Conservation (phyloP, 2,797 vertebrate genomes). For the Sebastes taczanowskii region DNA sequence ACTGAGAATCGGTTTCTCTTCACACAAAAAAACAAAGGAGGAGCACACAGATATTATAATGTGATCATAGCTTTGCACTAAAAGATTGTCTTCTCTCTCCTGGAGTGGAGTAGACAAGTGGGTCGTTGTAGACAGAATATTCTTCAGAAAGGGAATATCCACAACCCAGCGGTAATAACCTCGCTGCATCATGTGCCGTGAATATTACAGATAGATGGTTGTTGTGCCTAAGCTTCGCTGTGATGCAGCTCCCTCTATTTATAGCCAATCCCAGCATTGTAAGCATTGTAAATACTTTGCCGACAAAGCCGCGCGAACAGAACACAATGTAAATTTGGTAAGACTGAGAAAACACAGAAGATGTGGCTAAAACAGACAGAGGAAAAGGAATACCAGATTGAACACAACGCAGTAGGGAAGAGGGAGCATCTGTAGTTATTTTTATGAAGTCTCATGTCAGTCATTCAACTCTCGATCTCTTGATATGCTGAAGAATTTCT, state of each 20-base stretch:
- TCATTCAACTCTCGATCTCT: slow-evolving; percentile 30
- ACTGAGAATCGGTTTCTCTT: slow-evolving; percentile 21
- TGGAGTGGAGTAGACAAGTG: slow-evolving; percentile 24
- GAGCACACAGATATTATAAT: slow-evolving; percentile 30
- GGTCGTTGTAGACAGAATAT: slow-evolving; percentile 45
- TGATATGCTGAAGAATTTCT: slow-evolving; percentile 30
- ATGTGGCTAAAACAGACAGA: slow-evolving; percentile 26
- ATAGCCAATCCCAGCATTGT: slow-evolving; percentile 57
- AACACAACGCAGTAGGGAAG: slow-evolving; percentile 18
- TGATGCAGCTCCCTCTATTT: slow-evolving; percentile 61
- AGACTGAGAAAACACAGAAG: slow-evolving; percentile 21
- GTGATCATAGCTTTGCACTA: slow-evolving; percentile 23
- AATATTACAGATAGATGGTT: slow-evolving; percentile 61
- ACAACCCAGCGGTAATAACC: slow-evolving; percentile 47
- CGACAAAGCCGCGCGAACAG: slow-evolving; percentile 39
- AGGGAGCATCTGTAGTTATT: slow-evolving; percentile 36
- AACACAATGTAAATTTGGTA: slow-evolving; percentile 41
- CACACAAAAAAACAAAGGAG: slow-evolving; percentile 34
- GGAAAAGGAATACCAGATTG: slow-evolving; percentile 10
- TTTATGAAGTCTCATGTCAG: slow-evolving; percentile 53
- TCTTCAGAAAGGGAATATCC: slow-evolving; percentile 40
- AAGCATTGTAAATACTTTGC: slow-evolving; percentile 56
- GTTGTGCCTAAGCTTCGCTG: slow-evolving; percentile 51
- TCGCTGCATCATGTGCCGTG: slow-evolving; percentile 32
- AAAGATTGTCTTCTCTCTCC: slow-evolving; percentile 34